phyloP scores from a whole-genome alignment of 2,888 invertebrate species.

The Zaprionus lineosus region DNA sequence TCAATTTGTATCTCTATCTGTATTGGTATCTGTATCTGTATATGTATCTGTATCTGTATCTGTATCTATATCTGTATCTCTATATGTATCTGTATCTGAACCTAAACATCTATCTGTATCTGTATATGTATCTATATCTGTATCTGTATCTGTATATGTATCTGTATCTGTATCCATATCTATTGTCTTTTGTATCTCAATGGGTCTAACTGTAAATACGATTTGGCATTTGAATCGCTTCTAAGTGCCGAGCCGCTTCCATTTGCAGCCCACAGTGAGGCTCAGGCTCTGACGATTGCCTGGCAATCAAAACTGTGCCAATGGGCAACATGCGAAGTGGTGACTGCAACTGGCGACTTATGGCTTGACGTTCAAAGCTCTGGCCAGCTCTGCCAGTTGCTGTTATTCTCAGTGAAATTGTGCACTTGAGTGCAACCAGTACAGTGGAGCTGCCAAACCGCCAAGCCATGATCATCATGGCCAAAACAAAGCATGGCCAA shows the following conservation, averaged over 20 bases:
- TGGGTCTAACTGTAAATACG: too few species aligned
- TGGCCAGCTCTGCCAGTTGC: too few species aligned
- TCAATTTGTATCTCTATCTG: neutral
- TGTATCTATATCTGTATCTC: neutral
- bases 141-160: slow-evolving; percentile 15
- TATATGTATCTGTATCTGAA: neutral
- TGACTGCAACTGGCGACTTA: slow-evolving; percentile 33
- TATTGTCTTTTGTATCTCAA: too few species aligned
- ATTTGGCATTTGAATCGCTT: slow-evolving; percentile 52
- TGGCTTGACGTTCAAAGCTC: too few species aligned
- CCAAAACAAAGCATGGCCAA: slow-evolving; percentile 42
- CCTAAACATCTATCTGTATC: slow-evolving; percentile 7
- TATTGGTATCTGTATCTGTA: neutral
- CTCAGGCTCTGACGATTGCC: slow-evolving; percentile 26
- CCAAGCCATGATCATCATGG: slow-evolving; percentile 4
- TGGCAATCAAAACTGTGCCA: slow-evolving; percentile 63
- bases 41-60: neutral
- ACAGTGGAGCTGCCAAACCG: neutral
- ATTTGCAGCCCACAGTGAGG: slow-evolving; percentile 38
- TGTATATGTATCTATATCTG: slow-evolving; percentile 13
- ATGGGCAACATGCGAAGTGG: slow-evolving; percentile 49
- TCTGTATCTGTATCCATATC: too few species aligned
- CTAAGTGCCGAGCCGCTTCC: slow-evolving; percentile 52
- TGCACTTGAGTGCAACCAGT: too few species aligned
- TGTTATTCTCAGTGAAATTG: slow-evolving; percentile 59